Evolutionary conservation across 2,797 vertebrate species (phyloP).

Genomic region (Leontopithecus rosalia): DNA sequence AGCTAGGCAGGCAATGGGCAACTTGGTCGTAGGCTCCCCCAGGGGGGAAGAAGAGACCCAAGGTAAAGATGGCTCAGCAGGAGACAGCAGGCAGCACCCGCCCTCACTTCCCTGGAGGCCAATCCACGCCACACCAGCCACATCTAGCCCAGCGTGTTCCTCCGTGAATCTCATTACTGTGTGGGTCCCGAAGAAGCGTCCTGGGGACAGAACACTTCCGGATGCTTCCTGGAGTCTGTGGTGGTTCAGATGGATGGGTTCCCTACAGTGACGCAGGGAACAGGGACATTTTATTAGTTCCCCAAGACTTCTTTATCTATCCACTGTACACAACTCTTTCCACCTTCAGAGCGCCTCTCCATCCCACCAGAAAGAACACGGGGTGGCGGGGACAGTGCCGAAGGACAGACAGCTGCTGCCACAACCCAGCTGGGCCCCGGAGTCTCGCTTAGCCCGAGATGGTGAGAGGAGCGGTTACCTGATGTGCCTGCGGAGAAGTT

Average conservation of each 20-base stretch:
- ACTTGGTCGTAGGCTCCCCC: neutral
- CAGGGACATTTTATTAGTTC: neutral
- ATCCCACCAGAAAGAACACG: conserved; percentile 47
- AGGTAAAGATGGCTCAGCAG: fast-evolving
- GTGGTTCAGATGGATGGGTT: no score
- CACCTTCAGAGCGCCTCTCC: neutral
- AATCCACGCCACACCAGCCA: fast-evolving
- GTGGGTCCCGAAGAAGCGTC: neutral
- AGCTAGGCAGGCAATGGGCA: no score
- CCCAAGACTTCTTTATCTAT: neutral
- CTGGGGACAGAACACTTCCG: neutral
- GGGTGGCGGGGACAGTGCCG: neutral
- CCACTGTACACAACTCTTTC: conserved; percentile 24
- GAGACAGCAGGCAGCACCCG: fast-evolving
- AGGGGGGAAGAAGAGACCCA: neutral
- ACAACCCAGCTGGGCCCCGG: neutral
- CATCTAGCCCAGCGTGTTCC: fast-evolving
- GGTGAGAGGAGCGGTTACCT: conserved; percentile 83
- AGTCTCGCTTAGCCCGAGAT: fast-evolving
- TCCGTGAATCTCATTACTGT: neutral
- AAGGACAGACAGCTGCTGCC: neutral
- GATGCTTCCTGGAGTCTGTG: neutral
- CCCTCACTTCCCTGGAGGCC: neutral
- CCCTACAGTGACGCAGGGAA: neutral
- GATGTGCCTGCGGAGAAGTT: conserved; percentile 96